Evolutionary conservation across 2,797 vertebrate species (phyloP).

Genomic region (Acipenser transmontanus): DNA sequence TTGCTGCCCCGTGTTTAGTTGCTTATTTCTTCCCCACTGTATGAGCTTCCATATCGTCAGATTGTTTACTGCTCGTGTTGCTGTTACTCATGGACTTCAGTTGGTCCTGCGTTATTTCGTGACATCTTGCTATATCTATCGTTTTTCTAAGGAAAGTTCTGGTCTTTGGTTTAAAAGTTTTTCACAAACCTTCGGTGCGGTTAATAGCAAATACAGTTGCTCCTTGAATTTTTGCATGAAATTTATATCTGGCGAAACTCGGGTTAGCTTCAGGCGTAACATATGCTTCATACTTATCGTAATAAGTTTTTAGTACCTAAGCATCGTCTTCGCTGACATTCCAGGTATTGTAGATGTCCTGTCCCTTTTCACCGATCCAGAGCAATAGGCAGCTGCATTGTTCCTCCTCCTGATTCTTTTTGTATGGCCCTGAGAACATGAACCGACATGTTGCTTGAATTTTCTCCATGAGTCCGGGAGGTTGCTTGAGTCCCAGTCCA

Average conservation of each 20-base stretch:
- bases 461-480: slow-evolving; percentile 4
- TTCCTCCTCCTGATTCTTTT: neutral
- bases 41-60: neutral
- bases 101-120: slow-evolving; percentile 12
- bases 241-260: slow-evolving; percentile 13
- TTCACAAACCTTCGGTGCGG: neutral
- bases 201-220: slow-evolving; percentile 10
- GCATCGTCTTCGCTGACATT: neutral
- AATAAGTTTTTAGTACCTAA: slow-evolving; percentile 11
- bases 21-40: neutral
- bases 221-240: slow-evolving; percentile 15
- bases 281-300: slow-evolving; percentile 5
- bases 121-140: slow-evolving; percentile 7
- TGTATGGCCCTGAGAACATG: slow-evolving; percentile 11
- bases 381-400: slow-evolving; percentile 19
- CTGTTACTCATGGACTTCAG: neutral
- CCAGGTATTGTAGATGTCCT: slow-evolving; percentile 23
- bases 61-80: neutral
- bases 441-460: slow-evolving; percentile 12
- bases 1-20: neutral
- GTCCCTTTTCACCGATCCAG: slow-evolving; percentile 9
- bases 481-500: slow-evolving; percentile 9
- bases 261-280: slow-evolving; percentile 5
- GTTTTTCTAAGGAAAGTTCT: slow-evolving; percentile 10
- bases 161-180: slow-evolving; percentile 11